phyloP scores from a whole-genome alignment of 1,140 invertebrate genomes.

The Odontomachus brunneus region DNA sequence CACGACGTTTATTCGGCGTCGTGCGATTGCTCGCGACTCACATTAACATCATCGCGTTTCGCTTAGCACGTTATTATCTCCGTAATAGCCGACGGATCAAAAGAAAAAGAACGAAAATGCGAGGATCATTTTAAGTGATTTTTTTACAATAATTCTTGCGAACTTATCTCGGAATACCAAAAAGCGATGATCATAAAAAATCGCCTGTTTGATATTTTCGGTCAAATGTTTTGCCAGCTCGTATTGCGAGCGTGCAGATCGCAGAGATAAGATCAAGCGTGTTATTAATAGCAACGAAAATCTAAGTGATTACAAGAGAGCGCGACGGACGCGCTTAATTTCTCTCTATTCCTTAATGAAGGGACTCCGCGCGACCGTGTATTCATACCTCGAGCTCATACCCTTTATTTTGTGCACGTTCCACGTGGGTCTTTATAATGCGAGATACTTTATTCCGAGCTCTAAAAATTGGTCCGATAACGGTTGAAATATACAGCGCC shows the following conservation, averaged over 20 bases:
- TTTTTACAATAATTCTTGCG: conserved; percentile 3
- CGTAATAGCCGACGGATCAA: background rate
- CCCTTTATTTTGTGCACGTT: background rate
- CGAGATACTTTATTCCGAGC: background rate
- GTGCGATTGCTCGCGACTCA: conserved; percentile 20
- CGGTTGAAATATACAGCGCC: conserved; percentile 23
- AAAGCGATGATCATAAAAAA: background rate
- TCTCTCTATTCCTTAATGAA: conserved; percentile 13
- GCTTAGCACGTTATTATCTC: conserved; percentile 28
- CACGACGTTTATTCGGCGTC: conserved; percentile 27
- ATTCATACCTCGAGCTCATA: too few relatives aligned
- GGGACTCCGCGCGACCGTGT: background rate
- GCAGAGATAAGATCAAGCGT: background rate
- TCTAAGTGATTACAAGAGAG: background rate
- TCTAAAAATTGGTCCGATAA: conserved; percentile 16
- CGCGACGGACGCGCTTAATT: background rate
- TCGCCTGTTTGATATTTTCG: background rate
- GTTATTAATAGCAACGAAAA: too few relatives aligned
- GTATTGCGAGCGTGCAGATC: background rate
- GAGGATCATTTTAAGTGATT: background rate
- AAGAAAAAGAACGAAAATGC: background rate
- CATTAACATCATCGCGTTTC: conserved; percentile 59
- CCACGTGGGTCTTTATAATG: background rate
- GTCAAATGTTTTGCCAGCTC: background rate
- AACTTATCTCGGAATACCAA: background rate